These are phyloP conservation scores for Hylomyscus alleni DNA, from an alignment of 2,797 vertebrate genomes.

Conservation along the genomic window DNA sequence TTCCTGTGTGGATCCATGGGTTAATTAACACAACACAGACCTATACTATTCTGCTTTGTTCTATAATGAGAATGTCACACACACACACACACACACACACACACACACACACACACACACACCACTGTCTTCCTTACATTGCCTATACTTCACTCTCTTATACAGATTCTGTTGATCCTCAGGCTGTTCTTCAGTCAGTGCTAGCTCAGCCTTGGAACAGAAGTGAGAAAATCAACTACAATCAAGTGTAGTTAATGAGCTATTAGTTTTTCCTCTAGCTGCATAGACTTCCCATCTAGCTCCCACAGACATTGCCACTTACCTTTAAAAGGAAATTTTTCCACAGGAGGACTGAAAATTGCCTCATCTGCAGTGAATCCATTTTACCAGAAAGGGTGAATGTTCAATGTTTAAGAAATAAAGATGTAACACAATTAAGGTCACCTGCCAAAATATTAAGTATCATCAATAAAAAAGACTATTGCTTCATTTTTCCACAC, in stretches of 20 bases:
- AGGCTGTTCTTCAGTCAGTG: not conserved
- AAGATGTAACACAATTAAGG: not conserved
- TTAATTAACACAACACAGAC: not conserved
- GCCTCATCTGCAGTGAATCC: slow-evolving; percentile 16
- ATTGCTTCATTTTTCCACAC: not conserved
- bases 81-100: too few species aligned
- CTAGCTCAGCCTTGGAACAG: not conserved
- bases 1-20: not conserved
- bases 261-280: not conserved
- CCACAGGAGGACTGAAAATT: slow-evolving; percentile 58
- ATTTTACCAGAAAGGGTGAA: slow-evolving; percentile 43
- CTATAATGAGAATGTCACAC: not conserved
- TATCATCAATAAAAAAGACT: not conserved
- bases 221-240: not conserved
- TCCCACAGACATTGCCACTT: not conserved
- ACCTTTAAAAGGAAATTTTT: slow-evolving; percentile 71
- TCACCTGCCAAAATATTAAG: slow-evolving; percentile 30
- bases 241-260: not conserved
- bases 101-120: too few species aligned
- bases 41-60: not conserved
- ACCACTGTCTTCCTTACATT: not conserved
- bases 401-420: not conserved
- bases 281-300: not conserved
- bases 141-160: not conserved
- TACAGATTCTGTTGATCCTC: not conserved